Evolutionary conservation across 1,140 invertebrate genomes (phyloP).

Genomic region (Seison nebaliae): DNA sequence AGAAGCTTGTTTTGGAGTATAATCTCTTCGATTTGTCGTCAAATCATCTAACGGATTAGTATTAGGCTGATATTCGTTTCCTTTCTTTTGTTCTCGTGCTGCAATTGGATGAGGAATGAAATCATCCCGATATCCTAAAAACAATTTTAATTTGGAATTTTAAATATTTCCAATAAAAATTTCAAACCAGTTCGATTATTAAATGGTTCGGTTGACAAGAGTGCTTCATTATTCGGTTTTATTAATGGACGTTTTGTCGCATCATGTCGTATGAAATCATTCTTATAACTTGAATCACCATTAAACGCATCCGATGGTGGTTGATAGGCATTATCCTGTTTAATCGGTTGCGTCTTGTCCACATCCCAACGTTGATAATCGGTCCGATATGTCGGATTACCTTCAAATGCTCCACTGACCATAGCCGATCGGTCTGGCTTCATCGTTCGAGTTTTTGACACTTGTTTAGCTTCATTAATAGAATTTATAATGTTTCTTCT

Average conservation of each 20-base stretch:
- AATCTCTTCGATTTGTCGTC: slow-evolving; percentile 24
- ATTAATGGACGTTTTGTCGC: slow-evolving; percentile 17
- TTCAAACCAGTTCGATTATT: slow-evolving; percentile 22
- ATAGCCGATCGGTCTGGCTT: slow-evolving; percentile 17
- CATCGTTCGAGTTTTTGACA: slow-evolving; percentile 18
- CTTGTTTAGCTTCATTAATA: slow-evolving; percentile 20
- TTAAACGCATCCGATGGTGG: slow-evolving; percentile 20
- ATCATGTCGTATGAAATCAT: slow-evolving; percentile 20
- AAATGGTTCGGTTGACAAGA: slow-evolving; percentile 22
- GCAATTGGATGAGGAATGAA: slow-evolving; percentile 23
- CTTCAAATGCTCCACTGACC: slow-evolving; percentile 23
- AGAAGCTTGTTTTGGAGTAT: slow-evolving; percentile 17
- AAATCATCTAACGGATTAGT: slow-evolving; percentile 21
- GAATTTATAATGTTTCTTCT: not conserved
- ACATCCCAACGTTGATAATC: slow-evolving; percentile 26
- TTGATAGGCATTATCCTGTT: slow-evolving; percentile 15
- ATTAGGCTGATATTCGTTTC: slow-evolving; percentile 16
- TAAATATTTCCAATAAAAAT: no score
- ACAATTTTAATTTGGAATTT: no score
- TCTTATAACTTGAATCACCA: slow-evolving; percentile 21
- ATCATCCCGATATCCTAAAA: slow-evolving; percentile 21
- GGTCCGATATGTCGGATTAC: slow-evolving; percentile 26
- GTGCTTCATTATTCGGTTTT: slow-evolving; percentile 19
- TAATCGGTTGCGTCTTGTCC: slow-evolving; percentile 12
- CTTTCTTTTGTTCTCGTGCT: slow-evolving; percentile 14